These are phyloP conservation scores for Tetrax tetrax DNA, from an alignment of 2,113 vertebrate genomes.

Conservation along the genomic window DNA sequence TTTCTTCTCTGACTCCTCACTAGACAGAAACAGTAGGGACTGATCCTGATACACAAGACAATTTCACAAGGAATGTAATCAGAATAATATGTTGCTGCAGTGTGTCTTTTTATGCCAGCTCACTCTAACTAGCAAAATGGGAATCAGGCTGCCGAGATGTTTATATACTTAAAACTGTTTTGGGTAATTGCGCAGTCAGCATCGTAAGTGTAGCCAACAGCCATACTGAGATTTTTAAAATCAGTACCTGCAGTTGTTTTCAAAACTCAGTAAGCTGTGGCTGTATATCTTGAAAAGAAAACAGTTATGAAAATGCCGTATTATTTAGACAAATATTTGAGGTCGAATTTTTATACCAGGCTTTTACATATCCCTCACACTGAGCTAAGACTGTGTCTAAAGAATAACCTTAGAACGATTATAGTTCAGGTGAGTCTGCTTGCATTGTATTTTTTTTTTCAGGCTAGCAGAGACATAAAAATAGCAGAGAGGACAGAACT, in stretches of 20 bases:
- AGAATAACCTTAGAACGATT: background rate
- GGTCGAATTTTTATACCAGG: background rate
- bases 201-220: background rate
- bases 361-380: background rate
- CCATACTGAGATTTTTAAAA: background rate
- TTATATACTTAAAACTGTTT: background rate
- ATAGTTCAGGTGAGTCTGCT: background rate
- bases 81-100: background rate
- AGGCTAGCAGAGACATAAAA: background rate
- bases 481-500: background rate
- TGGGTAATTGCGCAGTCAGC: background rate
- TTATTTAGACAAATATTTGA: conserved; percentile 2
- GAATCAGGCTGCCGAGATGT: background rate
- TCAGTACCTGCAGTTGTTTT: background rate
- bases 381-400: background rate
- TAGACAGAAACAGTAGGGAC: conserved; percentile 25
- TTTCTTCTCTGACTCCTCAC: conserved; percentile 9
- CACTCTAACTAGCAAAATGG: conserved; percentile 11
- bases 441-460: background rate
- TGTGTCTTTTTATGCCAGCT: background rate
- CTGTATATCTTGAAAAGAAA: background rate
- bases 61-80: conserved; percentile 17
- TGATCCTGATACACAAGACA: conserved; percentile 15
- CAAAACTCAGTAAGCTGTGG: background rate
- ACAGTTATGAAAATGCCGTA: background rate